A percentile compares a stretch with the other conserved stretches of the same genome.
Conservation (phyloP, 2,888 invertebrate genomes). For the Panopea generosa region DNA sequence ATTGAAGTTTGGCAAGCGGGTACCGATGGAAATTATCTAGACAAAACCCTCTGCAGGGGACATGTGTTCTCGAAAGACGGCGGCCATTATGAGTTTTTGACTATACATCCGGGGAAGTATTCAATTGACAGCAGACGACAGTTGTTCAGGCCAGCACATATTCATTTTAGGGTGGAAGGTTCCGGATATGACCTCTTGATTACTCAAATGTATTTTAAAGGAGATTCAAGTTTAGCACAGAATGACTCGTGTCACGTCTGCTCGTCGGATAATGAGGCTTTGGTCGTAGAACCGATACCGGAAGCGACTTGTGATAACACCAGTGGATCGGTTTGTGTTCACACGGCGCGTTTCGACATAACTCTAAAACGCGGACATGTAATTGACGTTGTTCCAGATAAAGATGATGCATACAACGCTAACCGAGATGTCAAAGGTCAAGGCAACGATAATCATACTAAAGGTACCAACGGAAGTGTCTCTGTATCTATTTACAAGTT, state of each 20-base stretch:
- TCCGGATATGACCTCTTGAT: conserved; percentile 49
- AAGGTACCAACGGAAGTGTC: too few relatives aligned
- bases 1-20: conserved; percentile 65
- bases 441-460: too few relatives aligned
- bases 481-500: too few relatives aligned
- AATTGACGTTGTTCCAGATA: conserved; percentile 43
- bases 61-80: conserved; percentile 40
- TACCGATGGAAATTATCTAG: conserved; percentile 53
- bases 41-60: conserved; percentile 51
- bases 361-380: conserved; percentile 42
- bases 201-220: conserved; percentile 64
- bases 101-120: conserved; percentile 60
- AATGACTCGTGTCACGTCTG: conserved; percentile 56
- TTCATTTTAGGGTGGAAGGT: conserved; percentile 53
- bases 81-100: conserved; percentile 56
- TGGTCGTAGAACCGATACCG: conserved; percentile 40
- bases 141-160: conserved; percentile 55
- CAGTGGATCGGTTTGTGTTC: conserved; percentile 34
- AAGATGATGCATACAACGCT: conserved; percentile 38
- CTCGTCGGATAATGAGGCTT: conserved; percentile 44
- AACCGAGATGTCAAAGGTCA: too few relatives aligned
- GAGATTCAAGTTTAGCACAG: conserved; percentile 54
- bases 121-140: conserved; percentile 36
- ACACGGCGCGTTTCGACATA: conserved; percentile 47
- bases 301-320: conserved; percentile 47